phyloP scores from a whole-genome alignment of 2,888 invertebrate species.

The Eucera pruinosa region DNA sequence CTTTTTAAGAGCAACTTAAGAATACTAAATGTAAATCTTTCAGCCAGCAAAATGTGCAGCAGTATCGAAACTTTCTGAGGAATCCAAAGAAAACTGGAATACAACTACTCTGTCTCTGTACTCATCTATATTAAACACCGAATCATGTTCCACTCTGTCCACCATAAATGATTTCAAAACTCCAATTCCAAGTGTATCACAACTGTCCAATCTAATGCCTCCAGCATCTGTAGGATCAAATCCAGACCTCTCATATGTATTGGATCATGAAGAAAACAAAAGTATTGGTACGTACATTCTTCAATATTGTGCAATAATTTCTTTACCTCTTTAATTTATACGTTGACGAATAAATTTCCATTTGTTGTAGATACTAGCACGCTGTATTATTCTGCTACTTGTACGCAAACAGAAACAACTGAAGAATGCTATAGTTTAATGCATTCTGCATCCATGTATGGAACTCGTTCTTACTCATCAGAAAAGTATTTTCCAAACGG shows the following conservation, averaged over 20 bases:
- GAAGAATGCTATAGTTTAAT: conserved; percentile 80
- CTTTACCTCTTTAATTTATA: not conserved
- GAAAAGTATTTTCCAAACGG: conserved; percentile 75
- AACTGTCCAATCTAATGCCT: conserved; percentile 78
- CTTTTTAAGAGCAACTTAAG: not conserved
- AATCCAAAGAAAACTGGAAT: conserved; percentile 83
- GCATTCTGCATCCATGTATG: conserved; percentile 77
- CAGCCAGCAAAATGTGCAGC: conserved; percentile 75
- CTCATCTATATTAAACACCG: conserved; percentile 69
- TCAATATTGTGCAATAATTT: not conserved
- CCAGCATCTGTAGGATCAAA: conserved; percentile 73
- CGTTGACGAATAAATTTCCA: not conserved
- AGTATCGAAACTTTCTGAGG: conserved; percentile 77
- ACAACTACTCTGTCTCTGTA: conserved; percentile 75
- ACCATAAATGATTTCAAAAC: conserved; percentile 72
- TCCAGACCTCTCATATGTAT: conserved; percentile 85
- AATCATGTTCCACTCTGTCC: conserved; percentile 66
- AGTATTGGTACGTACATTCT: conserved; percentile 77
- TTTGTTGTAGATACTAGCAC: conserved; percentile 77
- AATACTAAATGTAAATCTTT: conserved; percentile 22
- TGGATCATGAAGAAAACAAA: conserved; percentile 85
- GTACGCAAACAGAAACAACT: conserved; percentile 69
- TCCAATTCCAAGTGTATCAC: conserved; percentile 65
- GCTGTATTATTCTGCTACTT: conserved; percentile 81
- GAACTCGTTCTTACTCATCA: conserved; percentile 70